phyloP scores from a whole-genome alignment of 2,888 invertebrate species.

The Cosmia pyralina region DNA sequence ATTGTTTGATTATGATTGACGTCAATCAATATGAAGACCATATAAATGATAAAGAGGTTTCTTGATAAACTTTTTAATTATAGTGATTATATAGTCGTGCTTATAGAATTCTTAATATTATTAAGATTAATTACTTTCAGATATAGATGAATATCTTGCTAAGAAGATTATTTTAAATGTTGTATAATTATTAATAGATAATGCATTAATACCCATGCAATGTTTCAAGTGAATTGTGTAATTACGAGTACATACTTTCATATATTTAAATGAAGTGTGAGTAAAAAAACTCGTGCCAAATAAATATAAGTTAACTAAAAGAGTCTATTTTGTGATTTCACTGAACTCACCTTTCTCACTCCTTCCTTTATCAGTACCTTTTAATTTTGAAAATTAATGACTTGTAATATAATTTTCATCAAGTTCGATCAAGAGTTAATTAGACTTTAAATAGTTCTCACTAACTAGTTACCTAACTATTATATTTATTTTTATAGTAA shows the following conservation, averaged over 20 bases:
- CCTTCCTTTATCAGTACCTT: slow-evolving; percentile 67
- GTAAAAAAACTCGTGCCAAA: background rate
- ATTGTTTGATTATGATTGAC: slow-evolving; percentile 13
- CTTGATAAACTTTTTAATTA: slow-evolving; percentile 14
- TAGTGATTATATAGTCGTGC: background rate
- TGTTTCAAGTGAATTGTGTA: background rate
- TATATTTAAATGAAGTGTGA: background rate
- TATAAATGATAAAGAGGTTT: slow-evolving; percentile 24
- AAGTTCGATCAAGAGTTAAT: background rate
- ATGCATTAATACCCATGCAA: slow-evolving; percentile 1
- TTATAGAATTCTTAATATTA: background rate
- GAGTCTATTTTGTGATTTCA: slow-evolving; percentile 9
- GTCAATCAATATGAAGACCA: slow-evolving; percentile 11
- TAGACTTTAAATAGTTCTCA: background rate
- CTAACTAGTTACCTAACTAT: background rate
- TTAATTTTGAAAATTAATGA: slow-evolving; percentile 33
- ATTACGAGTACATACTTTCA: no score
- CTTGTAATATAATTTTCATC: slow-evolving; percentile 2
- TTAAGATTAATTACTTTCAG: background rate
- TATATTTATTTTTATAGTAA: background rate
- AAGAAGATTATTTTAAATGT: slow-evolving; percentile 8
- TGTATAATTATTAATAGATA: background rate
- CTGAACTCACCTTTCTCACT: slow-evolving; percentile 65
- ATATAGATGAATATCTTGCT: background rate
- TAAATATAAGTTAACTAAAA: background rate